Conservation (phyloP, 2,113 vertebrate genomes). For the Zosterops pallidus region DNA sequence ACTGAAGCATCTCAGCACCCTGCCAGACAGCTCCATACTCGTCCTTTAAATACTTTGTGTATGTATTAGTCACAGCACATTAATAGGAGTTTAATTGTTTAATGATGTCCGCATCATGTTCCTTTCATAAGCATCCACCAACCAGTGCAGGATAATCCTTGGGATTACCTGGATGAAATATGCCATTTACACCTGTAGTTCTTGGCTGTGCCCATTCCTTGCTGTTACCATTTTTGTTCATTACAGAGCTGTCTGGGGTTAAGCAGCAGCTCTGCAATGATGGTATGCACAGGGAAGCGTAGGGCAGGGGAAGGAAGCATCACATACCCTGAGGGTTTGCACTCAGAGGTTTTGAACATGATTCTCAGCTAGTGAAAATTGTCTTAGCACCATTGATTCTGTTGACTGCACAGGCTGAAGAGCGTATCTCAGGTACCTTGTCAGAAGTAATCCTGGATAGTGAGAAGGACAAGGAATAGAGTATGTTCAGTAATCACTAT, state of each 20-base stretch:
- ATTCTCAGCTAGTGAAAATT: not conserved
- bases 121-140: not conserved
- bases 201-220: not conserved
- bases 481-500: not conserved
- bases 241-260: not conserved
- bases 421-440: not conserved
- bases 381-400: not conserved
- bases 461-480: not conserved
- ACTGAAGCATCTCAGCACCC: not conserved
- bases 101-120: fast-evolving
- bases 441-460: not conserved
- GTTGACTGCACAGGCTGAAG: not conserved
- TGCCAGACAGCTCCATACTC: not conserved
- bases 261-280: not conserved
- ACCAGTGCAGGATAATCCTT: not conserved
- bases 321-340: fast-evolving
- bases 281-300: fast-evolving
- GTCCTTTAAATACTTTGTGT: not conserved
- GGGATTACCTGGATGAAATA: not conserved
- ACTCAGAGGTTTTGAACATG: not conserved
- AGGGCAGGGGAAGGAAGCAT: not conserved
- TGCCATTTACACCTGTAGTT: not conserved
- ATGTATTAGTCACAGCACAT: not conserved
- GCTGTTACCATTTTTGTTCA: not conserved
- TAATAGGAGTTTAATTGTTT: not conserved